These are phyloP conservation scores for Malacoraja senta DNA, from an alignment of 2,797 vertebrate species.

Conservation along the genomic window DNA sequence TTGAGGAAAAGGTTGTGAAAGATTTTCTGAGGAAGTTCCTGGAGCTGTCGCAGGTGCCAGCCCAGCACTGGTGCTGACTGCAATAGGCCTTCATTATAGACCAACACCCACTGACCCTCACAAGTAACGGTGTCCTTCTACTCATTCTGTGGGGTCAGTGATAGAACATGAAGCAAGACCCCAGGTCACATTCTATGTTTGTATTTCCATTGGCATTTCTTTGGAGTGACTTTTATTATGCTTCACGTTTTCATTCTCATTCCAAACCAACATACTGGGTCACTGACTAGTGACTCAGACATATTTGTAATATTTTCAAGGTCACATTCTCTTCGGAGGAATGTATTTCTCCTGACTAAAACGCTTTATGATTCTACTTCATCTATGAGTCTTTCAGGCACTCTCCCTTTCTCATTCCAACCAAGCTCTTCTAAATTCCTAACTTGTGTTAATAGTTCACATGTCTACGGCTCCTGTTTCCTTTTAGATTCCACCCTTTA, in stretches of 20 bases:
- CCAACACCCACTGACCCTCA: not conserved
- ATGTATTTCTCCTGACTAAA: not conserved
- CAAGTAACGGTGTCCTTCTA: no score
- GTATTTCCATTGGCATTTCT: not conserved
- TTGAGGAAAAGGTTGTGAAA: not conserved
- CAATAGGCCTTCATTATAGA: no score
- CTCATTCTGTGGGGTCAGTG: no score
- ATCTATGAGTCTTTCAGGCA: not conserved
- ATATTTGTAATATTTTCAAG: slow-evolving; percentile 7
- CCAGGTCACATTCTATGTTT: not conserved
- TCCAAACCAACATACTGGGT: not conserved
- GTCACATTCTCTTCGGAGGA: not conserved
- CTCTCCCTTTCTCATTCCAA: not conserved
- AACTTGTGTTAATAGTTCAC: not conserved
- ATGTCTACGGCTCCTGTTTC: not conserved
- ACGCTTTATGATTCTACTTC: not conserved
- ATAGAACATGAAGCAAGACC: not conserved
- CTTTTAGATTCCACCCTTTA: not conserved
- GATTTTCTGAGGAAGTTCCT: not conserved
- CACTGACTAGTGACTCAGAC: not conserved
- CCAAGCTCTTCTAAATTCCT: not conserved
- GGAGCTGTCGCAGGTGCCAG: no score
- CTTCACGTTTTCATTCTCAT: not conserved
- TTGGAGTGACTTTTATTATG: slow-evolving; percentile 1
- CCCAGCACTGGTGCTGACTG: not conserved